Percentiles rank a stretch among this genome's conserved stretches.
These are phyloP conservation scores for Phylloscopus trochilus DNA, from an alignment of 2,113 vertebrate species.

Conservation along the genomic window DNA sequence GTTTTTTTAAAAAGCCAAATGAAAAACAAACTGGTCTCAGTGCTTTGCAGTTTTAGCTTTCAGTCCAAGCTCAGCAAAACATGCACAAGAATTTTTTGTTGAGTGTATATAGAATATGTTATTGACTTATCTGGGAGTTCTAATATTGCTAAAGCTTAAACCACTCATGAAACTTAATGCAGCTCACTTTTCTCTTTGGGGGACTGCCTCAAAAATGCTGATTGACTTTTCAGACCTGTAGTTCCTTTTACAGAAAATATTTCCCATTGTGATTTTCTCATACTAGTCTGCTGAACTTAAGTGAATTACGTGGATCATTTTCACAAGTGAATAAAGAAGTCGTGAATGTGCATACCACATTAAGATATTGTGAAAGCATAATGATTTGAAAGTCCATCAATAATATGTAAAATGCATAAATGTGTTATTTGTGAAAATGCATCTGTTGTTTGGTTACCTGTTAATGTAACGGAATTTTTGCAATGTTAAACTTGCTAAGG, in stretches of 20 bases:
- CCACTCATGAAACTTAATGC: neutral
- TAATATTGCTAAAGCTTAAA: slow-evolving; percentile 54
- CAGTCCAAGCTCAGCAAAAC: slow-evolving; percentile 33
- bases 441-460: slow-evolving; percentile 4
- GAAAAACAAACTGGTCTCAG: neutral
- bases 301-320: slow-evolving; percentile 2
- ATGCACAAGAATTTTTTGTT: slow-evolving; percentile 41
- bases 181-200: neutral
- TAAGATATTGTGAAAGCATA: slow-evolving; percentile 22
- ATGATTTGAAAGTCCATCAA: neutral
- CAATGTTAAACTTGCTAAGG: slow-evolving; percentile 39
- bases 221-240: neutral
- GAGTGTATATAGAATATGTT: slow-evolving; percentile 17
- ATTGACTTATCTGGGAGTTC: slow-evolving; percentile 39
- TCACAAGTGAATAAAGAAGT: slow-evolving; percentile 16
- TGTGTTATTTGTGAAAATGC: slow-evolving; percentile 51
- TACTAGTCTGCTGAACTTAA: slow-evolving; percentile 2
- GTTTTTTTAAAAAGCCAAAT: neutral
- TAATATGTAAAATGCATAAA: slow-evolving; percentile 19
- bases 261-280: neutral
- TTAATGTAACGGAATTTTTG: slow-evolving; percentile 45
- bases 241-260: neutral
- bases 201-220: neutral
- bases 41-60: slow-evolving; percentile 36
- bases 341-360: neutral